Evolutionary conservation across 2,888 invertebrate species (phyloP).

Genomic region (Omphaloscelis lunosa): DNA sequence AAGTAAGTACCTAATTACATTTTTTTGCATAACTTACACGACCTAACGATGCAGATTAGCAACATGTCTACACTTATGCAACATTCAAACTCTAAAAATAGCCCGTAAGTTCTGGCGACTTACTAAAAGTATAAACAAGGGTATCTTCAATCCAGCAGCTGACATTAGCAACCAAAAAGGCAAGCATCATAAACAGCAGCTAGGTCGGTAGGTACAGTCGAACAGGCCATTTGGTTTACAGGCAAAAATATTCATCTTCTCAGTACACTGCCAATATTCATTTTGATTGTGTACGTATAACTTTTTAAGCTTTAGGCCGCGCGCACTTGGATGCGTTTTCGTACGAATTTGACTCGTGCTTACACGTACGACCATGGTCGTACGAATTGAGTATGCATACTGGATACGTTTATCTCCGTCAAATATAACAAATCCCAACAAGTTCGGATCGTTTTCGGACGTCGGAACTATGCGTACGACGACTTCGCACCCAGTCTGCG

Average conservation of each 20-base stretch:
- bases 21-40: background rate
- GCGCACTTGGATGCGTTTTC: too few relatives aligned
- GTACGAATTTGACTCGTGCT: too few relatives aligned
- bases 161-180: slow-evolving; percentile 32
- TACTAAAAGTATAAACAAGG: slow-evolving; percentile 12
- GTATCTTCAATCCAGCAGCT: slow-evolving; percentile 17
- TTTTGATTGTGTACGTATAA: background rate
- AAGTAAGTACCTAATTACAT: background rate
- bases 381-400: too few relatives aligned
- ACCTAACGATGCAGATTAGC: background rate
- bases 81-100: slow-evolving; percentile 21
- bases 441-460: too few relatives aligned
- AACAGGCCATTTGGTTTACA: background rate
- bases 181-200: slow-evolving; percentile 38
- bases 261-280: background rate
- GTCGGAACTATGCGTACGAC: too few relatives aligned
- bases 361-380: too few relatives aligned
- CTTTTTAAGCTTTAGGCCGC: background rate
- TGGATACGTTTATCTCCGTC: too few relatives aligned
- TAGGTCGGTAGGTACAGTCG: background rate
- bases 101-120: background rate
- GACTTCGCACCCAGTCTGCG: too few relatives aligned
- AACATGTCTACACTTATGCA: background rate
- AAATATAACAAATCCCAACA: too few relatives aligned
- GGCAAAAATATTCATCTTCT: background rate